Base-by-base conservation (phyloP, 1,140 invertebrate genomes). In the Pissodes strobi region DNA sequence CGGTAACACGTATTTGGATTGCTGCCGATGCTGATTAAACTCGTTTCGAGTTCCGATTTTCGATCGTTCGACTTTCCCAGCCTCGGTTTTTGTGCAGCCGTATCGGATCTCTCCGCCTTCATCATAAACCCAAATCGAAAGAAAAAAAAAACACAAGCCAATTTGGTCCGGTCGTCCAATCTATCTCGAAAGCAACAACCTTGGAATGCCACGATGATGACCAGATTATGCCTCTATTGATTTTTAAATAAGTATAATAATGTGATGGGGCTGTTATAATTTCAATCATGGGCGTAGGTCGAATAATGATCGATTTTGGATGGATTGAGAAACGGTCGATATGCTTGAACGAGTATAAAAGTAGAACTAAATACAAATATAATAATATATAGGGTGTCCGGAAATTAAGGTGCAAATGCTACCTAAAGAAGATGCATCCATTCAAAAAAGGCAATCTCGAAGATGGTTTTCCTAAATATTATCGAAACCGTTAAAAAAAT, bases 191-290 rank as follows among this genome's bases (percentile, higher is more conserved):
- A 57, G 55, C 23, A 45, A 25, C 55, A 57, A 34, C 55, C 38
- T 57, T 57, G 55, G 39, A 37, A 57, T 57, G 41, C 38, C 23
- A 23, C 23, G 55, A 6, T 45, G 55, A 57, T 57, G 55, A 57
- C 41, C 55, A 27, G 23, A 27, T 51, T 19, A 21, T 19, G 13
- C 17, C 52, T 30, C 19, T 55, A 55, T 55, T 55, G 52, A 57
- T 57, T 38, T 38, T 46, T 45, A 57, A 57, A 57, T 57, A 57
- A 57, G 25, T 39, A 57, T 57, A 25, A 57, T 45, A 51, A 13
- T n/a, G n/a, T n/a, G n/a, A n/a, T n/a, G n/a, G 10, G n/a, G 48
- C 30, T 51, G 48, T 51, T 30, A 51, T 51, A 51, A 30, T 27
- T 51, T 51, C 23, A 13, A 34, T 27, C 45, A 48, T 48, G 18